phyloP scores from a whole-genome alignment of 2,888 invertebrate species.

The Drosophila planitibia region DNA sequence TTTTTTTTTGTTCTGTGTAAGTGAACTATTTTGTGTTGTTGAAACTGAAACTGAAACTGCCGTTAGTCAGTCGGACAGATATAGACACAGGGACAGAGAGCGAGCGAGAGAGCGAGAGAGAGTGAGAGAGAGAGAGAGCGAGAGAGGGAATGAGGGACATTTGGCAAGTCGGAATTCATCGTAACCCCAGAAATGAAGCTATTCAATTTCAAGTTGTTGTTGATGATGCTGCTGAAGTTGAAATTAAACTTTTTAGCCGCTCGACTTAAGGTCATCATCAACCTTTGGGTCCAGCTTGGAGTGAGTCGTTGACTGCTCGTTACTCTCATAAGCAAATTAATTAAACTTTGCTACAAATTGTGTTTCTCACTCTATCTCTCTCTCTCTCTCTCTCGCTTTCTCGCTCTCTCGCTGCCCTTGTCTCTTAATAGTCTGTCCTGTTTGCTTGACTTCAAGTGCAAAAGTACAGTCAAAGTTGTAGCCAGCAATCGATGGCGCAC shows the following conservation, averaged over 20 bases:
- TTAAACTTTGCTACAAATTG: conserved; percentile 60
- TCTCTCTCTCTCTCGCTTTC: background rate
- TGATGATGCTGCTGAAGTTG: conserved; percentile 31
- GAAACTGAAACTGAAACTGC: conserved; percentile 76
- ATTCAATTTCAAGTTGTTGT: conserved; percentile 46
- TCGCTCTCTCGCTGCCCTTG: accelerated
- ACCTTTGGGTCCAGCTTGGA: conserved; percentile 30
- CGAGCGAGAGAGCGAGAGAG: background rate
- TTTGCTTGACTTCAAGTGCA: conserved; percentile 44
- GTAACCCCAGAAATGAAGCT: conserved; percentile 41
- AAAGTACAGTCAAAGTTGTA: conserved; percentile 50
- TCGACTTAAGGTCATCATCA: conserved; percentile 54
- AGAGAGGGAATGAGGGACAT: background rate
- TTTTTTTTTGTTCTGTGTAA: conserved; percentile 13
- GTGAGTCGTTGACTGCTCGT: conserved; percentile 30
- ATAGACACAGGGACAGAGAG: background rate
- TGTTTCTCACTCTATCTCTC: background rate
- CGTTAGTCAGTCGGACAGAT: conserved; percentile 56
- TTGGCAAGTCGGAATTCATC: conserved; percentile 56
- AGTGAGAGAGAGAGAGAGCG: background rate
- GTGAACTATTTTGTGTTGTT: conserved; percentile 62
- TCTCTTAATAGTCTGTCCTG: background rate
- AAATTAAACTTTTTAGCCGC: conserved; percentile 31
- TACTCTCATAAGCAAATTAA: conserved; percentile 78
- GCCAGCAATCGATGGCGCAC: conserved; percentile 8